phyloP scores from a whole-genome alignment of 2,888 invertebrate species.

The Caenorhabditis becei region DNA sequence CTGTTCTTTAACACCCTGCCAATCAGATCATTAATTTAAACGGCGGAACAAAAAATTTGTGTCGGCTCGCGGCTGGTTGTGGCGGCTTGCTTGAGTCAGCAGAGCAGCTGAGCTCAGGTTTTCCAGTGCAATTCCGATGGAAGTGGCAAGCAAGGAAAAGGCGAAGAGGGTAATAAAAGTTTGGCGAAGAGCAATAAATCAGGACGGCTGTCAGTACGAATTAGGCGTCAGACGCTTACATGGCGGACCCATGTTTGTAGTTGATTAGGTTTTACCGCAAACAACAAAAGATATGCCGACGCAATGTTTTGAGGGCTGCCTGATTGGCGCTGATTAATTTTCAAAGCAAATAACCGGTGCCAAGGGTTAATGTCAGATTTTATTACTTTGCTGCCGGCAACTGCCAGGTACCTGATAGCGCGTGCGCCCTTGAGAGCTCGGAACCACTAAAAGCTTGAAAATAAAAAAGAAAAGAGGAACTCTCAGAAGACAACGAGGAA shows the following conservation, averaged over 20 bases:
- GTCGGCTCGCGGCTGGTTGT: slow-evolving; percentile 28
- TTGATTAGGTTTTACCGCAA: slow-evolving; percentile 52
- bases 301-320: slow-evolving; percentile 27
- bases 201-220: slow-evolving; percentile 55
- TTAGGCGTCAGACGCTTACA: slow-evolving; percentile 32
- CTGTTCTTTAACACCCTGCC: slow-evolving; percentile 52
- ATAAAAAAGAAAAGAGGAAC: not conserved
- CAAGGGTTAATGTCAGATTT: slow-evolving; percentile 35
- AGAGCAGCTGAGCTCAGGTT: slow-evolving; percentile 42
- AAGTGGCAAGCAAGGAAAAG: slow-evolving; percentile 22
- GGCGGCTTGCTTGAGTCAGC: slow-evolving; percentile 46
- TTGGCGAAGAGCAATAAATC: slow-evolving; percentile 54
- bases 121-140: slow-evolving; percentile 34
- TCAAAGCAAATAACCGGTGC: slow-evolving; percentile 14
- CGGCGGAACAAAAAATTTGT: slow-evolving; percentile 47
- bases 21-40: slow-evolving; percentile 58
- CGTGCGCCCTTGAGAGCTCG: not conserved
- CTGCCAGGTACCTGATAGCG: slow-evolving; percentile 28
- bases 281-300: slow-evolving; percentile 20
- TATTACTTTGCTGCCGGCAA: slow-evolving; percentile 37
- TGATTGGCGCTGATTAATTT: slow-evolving; percentile 42
- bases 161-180: slow-evolving; percentile 50
- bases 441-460: not conserved
- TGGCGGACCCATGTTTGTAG: slow-evolving; percentile 43
- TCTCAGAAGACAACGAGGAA: too few relatives aligned